phyloP scores from a whole-genome alignment of 2,888 invertebrate genomes.

The Chrysotoxum bicinctum region DNA sequence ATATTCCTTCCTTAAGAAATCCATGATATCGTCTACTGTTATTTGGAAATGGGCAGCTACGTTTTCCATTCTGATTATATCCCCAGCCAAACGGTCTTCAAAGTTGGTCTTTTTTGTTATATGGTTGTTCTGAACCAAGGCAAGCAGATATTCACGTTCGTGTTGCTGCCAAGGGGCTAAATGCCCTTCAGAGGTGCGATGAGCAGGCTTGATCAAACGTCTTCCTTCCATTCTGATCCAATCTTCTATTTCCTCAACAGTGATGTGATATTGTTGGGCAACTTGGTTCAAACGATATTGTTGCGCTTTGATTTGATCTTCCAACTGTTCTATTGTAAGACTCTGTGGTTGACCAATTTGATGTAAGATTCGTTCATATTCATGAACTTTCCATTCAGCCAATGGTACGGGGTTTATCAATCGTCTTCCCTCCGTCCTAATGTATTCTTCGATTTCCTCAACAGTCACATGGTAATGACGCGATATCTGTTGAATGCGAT shows the following conservation, averaged over 20 bases:
- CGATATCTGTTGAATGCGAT: constrained; percentile 77
- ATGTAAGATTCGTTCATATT: constrained; percentile 76
- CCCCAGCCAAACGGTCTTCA: constrained; percentile 75
- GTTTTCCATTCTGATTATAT: constrained; percentile 75
- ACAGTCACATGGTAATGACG: constrained; percentile 79
- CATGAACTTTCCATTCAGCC: constrained; percentile 78
- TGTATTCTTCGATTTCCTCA: constrained; percentile 80
- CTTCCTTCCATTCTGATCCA: constrained; percentile 79
- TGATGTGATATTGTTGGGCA: constrained; percentile 77
- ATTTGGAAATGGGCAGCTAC: constrained; percentile 77
- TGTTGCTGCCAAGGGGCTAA: constrained; percentile 76
- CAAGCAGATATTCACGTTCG: constrained; percentile 75
- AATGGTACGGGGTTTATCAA: constrained; percentile 77
- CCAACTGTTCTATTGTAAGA: constrained; percentile 76
- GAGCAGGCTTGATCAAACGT: constrained; percentile 66
- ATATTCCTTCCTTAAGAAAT: constrained; percentile 76
- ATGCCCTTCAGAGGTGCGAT: background rate
- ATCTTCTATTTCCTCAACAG: constrained; percentile 78
- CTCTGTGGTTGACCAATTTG: constrained; percentile 77
- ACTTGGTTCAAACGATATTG: constrained; percentile 76
- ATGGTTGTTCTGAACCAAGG: constrained; percentile 74
- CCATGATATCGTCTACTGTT: constrained; percentile 76
- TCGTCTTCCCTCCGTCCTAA: constrained; percentile 77
- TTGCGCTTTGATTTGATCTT: constrained; percentile 76
- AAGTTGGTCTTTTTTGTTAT: constrained; percentile 77